Evolutionary conservation across 2,797 vertebrate species (phyloP).

Genomic region (Emydoidea blandingii): DNA sequence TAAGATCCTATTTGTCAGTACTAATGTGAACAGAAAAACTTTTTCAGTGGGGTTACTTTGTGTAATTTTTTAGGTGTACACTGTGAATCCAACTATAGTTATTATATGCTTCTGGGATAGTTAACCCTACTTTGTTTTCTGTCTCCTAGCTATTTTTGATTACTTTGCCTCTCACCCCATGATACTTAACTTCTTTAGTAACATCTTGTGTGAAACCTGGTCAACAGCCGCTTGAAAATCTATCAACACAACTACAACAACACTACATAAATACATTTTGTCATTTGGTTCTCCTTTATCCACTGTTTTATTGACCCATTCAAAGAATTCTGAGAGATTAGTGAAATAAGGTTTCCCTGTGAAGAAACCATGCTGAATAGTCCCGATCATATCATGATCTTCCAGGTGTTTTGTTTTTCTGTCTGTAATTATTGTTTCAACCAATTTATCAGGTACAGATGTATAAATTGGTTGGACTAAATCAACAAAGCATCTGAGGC

Average conservation of each 20-base stretch:
- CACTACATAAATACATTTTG: not conserved
- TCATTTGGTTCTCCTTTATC: not conserved
- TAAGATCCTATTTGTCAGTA: not conserved
- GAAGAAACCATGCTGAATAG: not conserved
- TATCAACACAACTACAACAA: not conserved
- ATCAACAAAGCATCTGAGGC: not conserved
- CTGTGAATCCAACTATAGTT: not conserved
- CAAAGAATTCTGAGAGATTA: not conserved
- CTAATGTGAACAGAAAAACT: not conserved
- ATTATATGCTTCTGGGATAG: rapidly evolving
- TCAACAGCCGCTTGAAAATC: not conserved
- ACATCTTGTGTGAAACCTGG: not conserved
- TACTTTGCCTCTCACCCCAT: rapidly evolving
- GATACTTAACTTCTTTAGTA: not conserved
- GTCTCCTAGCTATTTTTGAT: not conserved
- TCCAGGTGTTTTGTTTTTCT: not conserved
- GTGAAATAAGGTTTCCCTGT: not conserved
- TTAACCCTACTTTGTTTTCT: not conserved
- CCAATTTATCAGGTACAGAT: not conserved
- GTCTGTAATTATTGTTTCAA: not conserved
- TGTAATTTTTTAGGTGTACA: not conserved
- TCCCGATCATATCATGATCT: not conserved
- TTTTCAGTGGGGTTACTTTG: not conserved
- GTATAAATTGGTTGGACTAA: not conserved
- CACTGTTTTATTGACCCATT: not conserved